phyloP scores from a whole-genome alignment of 2,888 invertebrate genomes.

The Apoderus coryli region DNA sequence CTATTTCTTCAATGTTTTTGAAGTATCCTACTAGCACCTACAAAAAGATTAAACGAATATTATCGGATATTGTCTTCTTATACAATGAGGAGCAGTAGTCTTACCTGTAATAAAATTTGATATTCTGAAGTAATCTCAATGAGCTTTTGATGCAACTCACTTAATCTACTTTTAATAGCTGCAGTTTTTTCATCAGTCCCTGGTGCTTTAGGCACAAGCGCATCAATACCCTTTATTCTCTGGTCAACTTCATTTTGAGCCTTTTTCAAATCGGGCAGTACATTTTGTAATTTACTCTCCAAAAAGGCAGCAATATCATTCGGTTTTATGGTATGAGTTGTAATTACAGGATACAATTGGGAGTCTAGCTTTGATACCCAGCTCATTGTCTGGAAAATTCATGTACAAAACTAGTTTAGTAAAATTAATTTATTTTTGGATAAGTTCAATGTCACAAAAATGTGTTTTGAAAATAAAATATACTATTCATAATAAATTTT shows the following conservation, averaged over 20 bases:
- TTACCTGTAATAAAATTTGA: constrained; percentile 45
- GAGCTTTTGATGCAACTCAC: constrained; percentile 49
- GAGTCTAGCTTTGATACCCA: constrained; percentile 54
- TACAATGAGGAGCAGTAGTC: no score
- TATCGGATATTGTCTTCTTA: no score
- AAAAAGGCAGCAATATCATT: constrained; percentile 41
- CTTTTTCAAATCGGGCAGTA: constrained; percentile 44
- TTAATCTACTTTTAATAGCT: constrained; percentile 47
- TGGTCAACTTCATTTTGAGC: constrained; percentile 53
- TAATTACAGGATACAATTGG: constrained; percentile 62
- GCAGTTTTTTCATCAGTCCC: constrained; percentile 38
- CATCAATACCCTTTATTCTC: constrained; percentile 50
- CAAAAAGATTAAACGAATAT: no score
- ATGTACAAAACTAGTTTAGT: constrained; percentile 3
- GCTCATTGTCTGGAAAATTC: constrained; percentile 40
- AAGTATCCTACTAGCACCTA: constrained; percentile 52
- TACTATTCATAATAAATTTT: no score
- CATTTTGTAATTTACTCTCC: constrained; percentile 39
- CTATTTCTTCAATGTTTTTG: constrained; percentile 47
- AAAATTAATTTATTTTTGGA: no score
- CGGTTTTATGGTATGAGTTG: constrained; percentile 43
- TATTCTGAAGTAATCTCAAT: constrained; percentile 56
- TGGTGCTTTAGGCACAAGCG: constrained; percentile 44
- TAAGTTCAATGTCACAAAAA: neutral
- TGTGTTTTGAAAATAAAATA: neutral